These are phyloP conservation scores for Lithophane leautieri DNA, from an alignment of 2,888 invertebrate species.

Conservation along the genomic window DNA sequence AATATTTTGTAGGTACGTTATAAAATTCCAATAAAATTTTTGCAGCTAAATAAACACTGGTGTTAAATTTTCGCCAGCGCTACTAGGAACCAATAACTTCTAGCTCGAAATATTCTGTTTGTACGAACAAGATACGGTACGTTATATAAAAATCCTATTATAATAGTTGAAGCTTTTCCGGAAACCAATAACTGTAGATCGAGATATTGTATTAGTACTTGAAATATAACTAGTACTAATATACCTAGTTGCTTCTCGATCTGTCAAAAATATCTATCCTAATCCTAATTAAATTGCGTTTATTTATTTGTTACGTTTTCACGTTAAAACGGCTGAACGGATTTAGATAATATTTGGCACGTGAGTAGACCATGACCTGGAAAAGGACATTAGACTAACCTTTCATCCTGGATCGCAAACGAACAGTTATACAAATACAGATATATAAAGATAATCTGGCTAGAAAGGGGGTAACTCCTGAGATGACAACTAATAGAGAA, in stretches of 20 bases:
- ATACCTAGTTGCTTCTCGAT: background rate
- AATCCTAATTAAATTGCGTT: too few species aligned
- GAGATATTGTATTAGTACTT: background rate
- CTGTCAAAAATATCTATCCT: background rate
- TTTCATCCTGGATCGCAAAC: too few species aligned
- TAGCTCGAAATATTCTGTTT: constrained; percentile 9
- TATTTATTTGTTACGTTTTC: too few species aligned
- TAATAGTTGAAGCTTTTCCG: background rate
- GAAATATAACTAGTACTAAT: background rate
- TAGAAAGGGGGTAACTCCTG: background rate
- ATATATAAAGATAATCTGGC: background rate
- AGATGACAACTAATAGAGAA: background rate
- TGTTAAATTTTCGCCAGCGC: background rate
- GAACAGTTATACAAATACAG: too few species aligned
- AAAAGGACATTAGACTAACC: too few species aligned
- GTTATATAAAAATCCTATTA: background rate
- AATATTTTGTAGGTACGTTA: background rate
- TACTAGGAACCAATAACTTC: background rate
- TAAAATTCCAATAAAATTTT: constrained; percentile 1
- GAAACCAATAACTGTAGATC: background rate
- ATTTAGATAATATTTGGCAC: too few species aligned
- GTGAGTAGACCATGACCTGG: too few species aligned
- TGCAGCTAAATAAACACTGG: background rate
- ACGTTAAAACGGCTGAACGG: too few species aligned
- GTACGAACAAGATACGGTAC: too few species aligned